Conservation (phyloP, 2,888 invertebrate genomes). For the Yponomeuta plumbellus region DNA sequence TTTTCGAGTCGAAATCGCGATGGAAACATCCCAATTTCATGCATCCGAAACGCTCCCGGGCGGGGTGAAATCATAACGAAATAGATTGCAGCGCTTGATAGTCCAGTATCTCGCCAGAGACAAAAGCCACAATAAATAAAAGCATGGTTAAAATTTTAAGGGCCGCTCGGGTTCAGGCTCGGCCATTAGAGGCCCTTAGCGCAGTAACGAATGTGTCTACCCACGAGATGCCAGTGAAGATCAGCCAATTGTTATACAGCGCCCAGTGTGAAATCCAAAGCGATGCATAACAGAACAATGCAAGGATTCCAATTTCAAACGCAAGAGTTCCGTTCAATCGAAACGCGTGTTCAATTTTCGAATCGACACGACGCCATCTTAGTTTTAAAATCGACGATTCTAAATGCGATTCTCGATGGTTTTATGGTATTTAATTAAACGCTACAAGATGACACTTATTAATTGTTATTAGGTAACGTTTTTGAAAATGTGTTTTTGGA, state of each 20-base stretch:
- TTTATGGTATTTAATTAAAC: conserved; percentile 60
- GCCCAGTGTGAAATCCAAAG: conserved; percentile 53
- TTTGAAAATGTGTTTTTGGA: conserved; percentile 51
- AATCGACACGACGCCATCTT: conserved; percentile 1
- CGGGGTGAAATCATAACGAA: conserved; percentile 49
- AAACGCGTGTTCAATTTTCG: conserved; percentile 16
- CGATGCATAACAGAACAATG: conserved; percentile 37
- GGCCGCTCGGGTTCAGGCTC: conserved; percentile 49
- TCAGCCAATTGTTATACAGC: conserved; percentile 54
- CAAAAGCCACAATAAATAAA: conserved; percentile 68
- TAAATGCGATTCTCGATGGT: conserved; percentile 31
- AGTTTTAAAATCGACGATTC: conserved; percentile 24
- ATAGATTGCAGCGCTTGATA: conserved; percentile 54
- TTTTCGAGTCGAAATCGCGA: conserved; percentile 10
- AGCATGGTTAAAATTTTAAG: conserved; percentile 70
- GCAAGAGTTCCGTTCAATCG: conserved; percentile 23
- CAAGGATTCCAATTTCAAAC: conserved; percentile 30
- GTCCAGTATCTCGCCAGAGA: conserved; percentile 38
- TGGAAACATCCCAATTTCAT: conserved; percentile 14
- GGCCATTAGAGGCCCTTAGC: conserved; percentile 71
- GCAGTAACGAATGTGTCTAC: conserved; percentile 52
- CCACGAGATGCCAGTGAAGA: conserved; percentile 55
- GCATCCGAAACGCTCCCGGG: conserved; percentile 24
- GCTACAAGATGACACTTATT: conserved; percentile 64
- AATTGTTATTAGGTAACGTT: conserved; percentile 49